Evolutionary conservation across 1,140 invertebrate genomes (phyloP).

Genomic region (Drosophila arawakana): DNA sequence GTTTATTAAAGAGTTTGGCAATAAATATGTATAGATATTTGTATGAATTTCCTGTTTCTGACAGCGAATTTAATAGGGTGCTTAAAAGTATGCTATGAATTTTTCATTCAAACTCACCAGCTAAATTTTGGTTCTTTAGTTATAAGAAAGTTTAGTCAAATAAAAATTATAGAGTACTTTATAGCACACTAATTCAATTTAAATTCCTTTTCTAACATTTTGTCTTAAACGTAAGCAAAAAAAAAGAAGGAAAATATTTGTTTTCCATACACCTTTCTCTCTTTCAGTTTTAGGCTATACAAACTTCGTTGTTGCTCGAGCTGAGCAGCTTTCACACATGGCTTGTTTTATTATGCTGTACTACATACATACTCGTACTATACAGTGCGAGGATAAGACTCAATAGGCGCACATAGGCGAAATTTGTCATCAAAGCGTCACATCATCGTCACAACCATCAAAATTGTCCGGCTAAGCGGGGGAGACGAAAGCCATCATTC

Average conservation of each 20-base stretch:
- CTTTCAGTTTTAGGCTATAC: constrained; percentile 26
- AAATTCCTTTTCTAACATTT: too few species aligned
- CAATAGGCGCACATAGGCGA: constrained; percentile 39
- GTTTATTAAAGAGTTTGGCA: not conserved
- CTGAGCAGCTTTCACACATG: constrained; percentile 43
- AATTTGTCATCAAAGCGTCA: constrained; percentile 65
- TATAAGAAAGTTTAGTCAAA: too few species aligned
- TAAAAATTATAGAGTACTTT: too few species aligned
- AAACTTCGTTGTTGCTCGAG: constrained; percentile 22
- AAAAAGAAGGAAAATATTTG: too few species aligned
- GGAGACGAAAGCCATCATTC: constrained; percentile 15
- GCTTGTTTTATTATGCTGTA: constrained; percentile 59
- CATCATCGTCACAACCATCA: constrained; percentile 48
- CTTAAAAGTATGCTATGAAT: constrained; percentile 1
- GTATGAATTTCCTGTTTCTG: too few species aligned
- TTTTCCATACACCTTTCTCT: too few species aligned
- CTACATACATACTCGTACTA: constrained; percentile 7
- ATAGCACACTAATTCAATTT: too few species aligned
- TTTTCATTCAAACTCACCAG: not conserved
- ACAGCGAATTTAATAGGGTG: not conserved
- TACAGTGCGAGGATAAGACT: not conserved
- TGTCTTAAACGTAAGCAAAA: too few species aligned
- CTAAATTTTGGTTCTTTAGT: too few species aligned
- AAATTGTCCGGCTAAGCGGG: constrained; percentile 31
- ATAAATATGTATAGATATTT: too few species aligned